Evolutionary conservation across 1,140 invertebrate species (phyloP).

Genomic region (Tetramorium simillimum): DNA sequence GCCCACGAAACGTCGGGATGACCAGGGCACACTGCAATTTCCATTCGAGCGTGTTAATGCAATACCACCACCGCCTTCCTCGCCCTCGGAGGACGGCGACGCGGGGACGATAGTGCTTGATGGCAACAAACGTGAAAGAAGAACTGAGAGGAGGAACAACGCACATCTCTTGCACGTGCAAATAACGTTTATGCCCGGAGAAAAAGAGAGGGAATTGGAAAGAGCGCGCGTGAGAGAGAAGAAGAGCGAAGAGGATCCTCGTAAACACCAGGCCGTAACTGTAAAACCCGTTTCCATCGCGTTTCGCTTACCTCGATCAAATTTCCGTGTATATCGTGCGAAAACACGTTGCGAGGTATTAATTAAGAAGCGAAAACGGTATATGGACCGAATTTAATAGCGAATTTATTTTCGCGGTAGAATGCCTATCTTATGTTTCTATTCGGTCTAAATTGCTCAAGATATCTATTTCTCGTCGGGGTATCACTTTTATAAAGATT

Average conservation of each 20-base stretch:
- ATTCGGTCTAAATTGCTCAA: background rate
- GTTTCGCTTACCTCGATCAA: constrained; percentile 61
- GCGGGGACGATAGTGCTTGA: background rate
- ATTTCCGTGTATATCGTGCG: constrained; percentile 29
- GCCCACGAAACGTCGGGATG: constrained; percentile 69
- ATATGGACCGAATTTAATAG: constrained; percentile 5
- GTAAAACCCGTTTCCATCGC: constrained; percentile 77
- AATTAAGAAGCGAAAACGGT: constrained; percentile 46
- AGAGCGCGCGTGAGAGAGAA: background rate
- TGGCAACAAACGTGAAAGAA: constrained; percentile 17
- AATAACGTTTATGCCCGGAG: constrained; percentile 75
- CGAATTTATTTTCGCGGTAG: background rate
- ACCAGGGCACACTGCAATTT: constrained; percentile 77
- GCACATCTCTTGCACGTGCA: constrained; percentile 68
- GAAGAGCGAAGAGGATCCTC: constrained; percentile 58
- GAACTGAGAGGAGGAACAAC: background rate
- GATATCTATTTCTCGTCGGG: background rate
- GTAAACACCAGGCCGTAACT: constrained; percentile 80
- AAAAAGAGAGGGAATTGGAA: constrained; percentile 7
- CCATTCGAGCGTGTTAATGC: constrained; percentile 80
- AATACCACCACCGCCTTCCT: constrained; percentile 51
- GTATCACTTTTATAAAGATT: background rate
- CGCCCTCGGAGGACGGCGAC: constrained; percentile 19
- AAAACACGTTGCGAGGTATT: constrained; percentile 26
- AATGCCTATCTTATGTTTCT: background rate